Conservation (phyloP, 1,140 invertebrate species). For the Aethina tumida region DNA sequence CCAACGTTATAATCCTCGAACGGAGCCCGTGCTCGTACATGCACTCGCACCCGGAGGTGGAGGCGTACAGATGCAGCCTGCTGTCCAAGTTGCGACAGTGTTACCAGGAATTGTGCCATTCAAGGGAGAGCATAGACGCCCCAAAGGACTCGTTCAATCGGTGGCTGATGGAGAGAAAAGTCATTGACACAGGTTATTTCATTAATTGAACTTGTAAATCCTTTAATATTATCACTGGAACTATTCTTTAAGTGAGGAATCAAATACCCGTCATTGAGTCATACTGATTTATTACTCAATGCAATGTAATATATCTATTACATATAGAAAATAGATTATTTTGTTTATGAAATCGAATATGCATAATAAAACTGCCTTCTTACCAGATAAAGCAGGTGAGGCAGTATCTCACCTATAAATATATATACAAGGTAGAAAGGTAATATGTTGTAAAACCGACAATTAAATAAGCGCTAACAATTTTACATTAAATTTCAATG, state of each 20-base stretch:
- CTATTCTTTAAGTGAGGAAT: background rate
- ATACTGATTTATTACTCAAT: no score
- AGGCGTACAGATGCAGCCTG: conserved; percentile 68
- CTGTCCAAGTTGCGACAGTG: conserved; percentile 76
- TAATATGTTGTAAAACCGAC: no score
- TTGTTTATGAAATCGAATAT: no score
- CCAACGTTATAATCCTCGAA: conserved; percentile 91
- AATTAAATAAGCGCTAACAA: no score
- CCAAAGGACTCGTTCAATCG: conserved; percentile 94
- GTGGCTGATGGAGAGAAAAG: conserved; percentile 92
- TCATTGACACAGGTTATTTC: conserved; percentile 61
- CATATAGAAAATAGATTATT: no score
- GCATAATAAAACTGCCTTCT: no score
- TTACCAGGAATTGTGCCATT: conserved; percentile 90
- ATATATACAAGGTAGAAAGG: no score
- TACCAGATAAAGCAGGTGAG: no score
- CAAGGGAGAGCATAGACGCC: conserved; percentile 87
- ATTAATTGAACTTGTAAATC: background rate
- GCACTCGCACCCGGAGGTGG: conserved; percentile 90
- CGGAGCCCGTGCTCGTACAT: conserved; percentile 69
- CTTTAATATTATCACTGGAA: background rate
- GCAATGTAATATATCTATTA: no score
- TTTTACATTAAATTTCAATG: no score
- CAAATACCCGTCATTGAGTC: no score
- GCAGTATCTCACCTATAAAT: no score